A percentile compares a stretch with the other conserved stretches of the same genome.
phyloP scores from a whole-genome alignment of 2,888 invertebrate genomes.

The Gisinianus flammeolus region DNA sequence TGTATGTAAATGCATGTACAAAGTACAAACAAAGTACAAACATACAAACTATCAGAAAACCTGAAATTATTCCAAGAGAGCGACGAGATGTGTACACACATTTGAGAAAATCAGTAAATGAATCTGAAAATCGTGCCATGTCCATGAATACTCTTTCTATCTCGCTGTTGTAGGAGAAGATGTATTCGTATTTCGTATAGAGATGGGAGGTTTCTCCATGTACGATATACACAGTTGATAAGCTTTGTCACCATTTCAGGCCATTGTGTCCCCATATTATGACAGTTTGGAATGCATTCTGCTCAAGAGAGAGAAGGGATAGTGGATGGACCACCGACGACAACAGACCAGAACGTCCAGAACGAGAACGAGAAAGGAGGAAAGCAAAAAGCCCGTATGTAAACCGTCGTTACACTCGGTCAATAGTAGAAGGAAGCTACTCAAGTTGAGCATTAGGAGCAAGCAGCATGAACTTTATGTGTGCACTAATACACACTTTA shows the following conservation, averaged over 20 bases:
- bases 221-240: too few species aligned
- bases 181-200: background rate
- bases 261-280: slow-evolving; percentile 36
- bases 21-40: background rate
- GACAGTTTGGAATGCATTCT: slow-evolving; percentile 31
- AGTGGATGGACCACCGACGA: slow-evolving; percentile 24
- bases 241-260: slow-evolving; percentile 32
- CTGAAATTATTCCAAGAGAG: background rate
- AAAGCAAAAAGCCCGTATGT: background rate
- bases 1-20: background rate
- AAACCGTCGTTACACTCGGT: too few species aligned
- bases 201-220: too few species aligned
- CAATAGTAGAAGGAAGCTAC: too few species aligned
- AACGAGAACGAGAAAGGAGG: background rate
- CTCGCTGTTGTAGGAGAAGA: background rate
- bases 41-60: background rate
- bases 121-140: slow-evolving; percentile 29
- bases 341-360: background rate
- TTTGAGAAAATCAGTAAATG: slow-evolving; percentile 9
- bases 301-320: background rate
- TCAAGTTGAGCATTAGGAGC: too few species aligned
- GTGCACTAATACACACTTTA: too few species aligned
- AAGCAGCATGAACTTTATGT: too few species aligned
- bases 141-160: background rate
- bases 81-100: background rate